Conservation (phyloP, 2,113 vertebrate genomes). For the Patagioenas fasciata region DNA sequence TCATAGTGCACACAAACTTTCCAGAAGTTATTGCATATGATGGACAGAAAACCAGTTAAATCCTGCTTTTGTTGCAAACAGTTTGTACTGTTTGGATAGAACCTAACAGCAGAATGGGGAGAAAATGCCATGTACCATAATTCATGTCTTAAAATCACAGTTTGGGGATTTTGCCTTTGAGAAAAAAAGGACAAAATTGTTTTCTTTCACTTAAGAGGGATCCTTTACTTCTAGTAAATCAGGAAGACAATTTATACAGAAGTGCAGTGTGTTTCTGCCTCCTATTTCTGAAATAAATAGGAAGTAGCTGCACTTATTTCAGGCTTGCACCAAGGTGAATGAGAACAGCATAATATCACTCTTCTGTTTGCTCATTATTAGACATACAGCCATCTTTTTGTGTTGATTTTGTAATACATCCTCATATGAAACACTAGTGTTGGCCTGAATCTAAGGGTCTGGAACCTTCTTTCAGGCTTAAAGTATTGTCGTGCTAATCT, state of each 20-base stretch:
- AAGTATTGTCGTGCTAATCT: neutral
- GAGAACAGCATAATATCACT: neutral
- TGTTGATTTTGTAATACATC: neutral
- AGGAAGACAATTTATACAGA: neutral
- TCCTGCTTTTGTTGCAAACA: neutral
- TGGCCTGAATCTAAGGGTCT: neutral
- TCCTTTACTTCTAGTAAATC: neutral
- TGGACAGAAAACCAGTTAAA: neutral
- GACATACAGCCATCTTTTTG: neutral
- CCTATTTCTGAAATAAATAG: neutral
- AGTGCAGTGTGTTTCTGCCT: neutral
- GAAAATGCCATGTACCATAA: neutral
- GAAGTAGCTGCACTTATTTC: neutral
- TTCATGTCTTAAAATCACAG: neutral
- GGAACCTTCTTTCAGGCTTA: neutral
- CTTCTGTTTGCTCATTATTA: neutral
- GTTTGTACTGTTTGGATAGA: neutral
- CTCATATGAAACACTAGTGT: neutral
- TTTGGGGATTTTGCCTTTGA: neutral
- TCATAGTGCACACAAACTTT: neutral
- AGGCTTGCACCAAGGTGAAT: neutral
- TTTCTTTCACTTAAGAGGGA: neutral
- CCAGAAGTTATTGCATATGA: neutral
- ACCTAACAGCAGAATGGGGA: neutral
- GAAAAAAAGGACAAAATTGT: neutral